These are phyloP conservation scores for Pseudonaja textilis DNA, from an alignment of 2,113 vertebrate genomes.

Conservation along the genomic window DNA sequence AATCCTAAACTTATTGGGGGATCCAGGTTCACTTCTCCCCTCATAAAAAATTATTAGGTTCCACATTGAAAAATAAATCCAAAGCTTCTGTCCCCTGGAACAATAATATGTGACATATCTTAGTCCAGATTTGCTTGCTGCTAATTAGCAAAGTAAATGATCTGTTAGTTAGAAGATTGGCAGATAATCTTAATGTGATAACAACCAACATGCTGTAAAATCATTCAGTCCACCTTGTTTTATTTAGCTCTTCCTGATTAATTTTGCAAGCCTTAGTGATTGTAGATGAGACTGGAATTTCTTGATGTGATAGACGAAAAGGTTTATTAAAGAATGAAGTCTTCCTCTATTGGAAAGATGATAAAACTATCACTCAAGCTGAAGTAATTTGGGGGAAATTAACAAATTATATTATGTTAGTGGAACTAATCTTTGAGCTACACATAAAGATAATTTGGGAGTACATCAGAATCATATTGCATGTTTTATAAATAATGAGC, in stretches of 20 bases:
- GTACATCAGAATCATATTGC: conserved; percentile 43
- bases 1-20: fast-evolving
- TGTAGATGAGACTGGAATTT: conserved; percentile 25
- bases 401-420: not conserved
- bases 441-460: not conserved
- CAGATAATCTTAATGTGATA: not conserved
- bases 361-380: not conserved
- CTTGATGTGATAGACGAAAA: conserved; percentile 6
- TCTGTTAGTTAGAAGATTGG: not conserved
- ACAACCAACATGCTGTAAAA: conserved; percentile 32
- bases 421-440: not conserved
- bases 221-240: conserved; percentile 42
- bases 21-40: not conserved
- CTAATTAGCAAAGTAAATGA: not conserved
- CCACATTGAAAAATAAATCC: not conserved
- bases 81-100: not conserved
- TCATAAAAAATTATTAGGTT: not conserved
- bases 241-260: conserved; percentile 38
- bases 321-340: conserved; percentile 38
- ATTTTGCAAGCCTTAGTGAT: conserved; percentile 36
- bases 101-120: not conserved
- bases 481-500: conserved; percentile 36
- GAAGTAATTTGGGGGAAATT: not conserved
- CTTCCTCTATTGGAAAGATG: conserved; percentile 39
- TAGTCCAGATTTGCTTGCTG: not conserved